A percentile compares a stretch with the other conserved stretches of the same genome.
phyloP scores from a whole-genome alignment of 1,140 invertebrate species.

The Eumaeus atala region DNA sequence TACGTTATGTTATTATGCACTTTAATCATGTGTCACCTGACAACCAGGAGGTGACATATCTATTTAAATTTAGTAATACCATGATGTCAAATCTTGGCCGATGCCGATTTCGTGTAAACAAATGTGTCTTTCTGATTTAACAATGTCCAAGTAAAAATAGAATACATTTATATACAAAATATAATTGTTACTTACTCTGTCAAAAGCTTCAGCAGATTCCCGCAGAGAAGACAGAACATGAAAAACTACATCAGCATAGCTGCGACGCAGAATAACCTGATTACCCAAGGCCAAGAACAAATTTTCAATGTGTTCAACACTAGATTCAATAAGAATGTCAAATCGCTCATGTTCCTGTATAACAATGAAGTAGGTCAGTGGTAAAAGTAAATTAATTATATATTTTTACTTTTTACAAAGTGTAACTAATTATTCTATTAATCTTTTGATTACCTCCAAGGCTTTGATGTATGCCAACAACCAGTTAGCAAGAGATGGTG shows the following conservation, averaged over 20 bases:
- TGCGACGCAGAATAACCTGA: constrained; percentile 31
- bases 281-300: constrained; percentile 40
- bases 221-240: constrained; percentile 48
- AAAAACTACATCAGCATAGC: constrained; percentile 45
- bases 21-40: too few species aligned
- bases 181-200: constrained; percentile 25
- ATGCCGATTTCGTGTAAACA: too few species aligned
- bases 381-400: neutral
- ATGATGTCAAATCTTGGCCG: too few species aligned
- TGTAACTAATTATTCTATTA: too few species aligned
- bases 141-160: too few species aligned
- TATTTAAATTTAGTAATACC: too few species aligned
- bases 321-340: constrained; percentile 52
- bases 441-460: constrained; percentile 53
- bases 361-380: constrained; percentile 15
- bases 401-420: too few species aligned
- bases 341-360: constrained; percentile 47
- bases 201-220: constrained; percentile 46
- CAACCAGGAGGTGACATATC: too few species aligned
- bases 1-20: too few species aligned
- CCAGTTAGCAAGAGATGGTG: constrained; percentile 48
- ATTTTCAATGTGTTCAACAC: constrained; percentile 41
- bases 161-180: too few species aligned
- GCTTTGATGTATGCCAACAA: constrained; percentile 50
- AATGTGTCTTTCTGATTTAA: too few species aligned